Base-by-base conservation (phyloP, 2,888 invertebrate genomes). In the Folsomia candida region DNA sequence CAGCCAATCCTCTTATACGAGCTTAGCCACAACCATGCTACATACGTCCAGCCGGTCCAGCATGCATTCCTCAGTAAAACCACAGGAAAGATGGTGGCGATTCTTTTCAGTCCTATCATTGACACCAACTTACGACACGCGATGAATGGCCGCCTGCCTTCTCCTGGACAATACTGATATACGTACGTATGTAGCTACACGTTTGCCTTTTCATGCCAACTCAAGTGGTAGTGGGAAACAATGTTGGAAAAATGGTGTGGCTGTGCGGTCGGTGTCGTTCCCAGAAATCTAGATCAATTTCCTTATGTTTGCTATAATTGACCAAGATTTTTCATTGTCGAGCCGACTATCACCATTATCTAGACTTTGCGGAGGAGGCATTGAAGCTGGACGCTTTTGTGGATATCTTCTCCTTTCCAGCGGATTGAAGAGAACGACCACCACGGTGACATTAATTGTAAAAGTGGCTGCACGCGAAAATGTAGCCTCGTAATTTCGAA, bases 271-370 rank as follows among this genome's bases (percentile, higher is more conserved):
- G 14, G 37, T 54, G 65, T 65, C 65, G 65, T 65, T 51, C 65
- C 26, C 65, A 57, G 54, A 65, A 65, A 65, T 65, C 54, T 25
- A 22, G 28, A 65, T 65, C 65, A 65, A 65, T 65, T 65, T 54
- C 65, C 54, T 6, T 54, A 65, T 65, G 51, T 64, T 47, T 27
- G 29, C 62, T 27, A 29, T 37, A 62, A 62, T 62, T 62, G 62
- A 62, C 29, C 37, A 62, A 27, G 29, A 62, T 62, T 62, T 62
- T 62, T 62, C 62, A 62, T 62, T 27, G 62, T 37, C 62, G 14
- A n/a, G n/a, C 3, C 18, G 62, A 27, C 54, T 18, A 14, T 20
- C 4, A 22, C 54, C 54, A 54, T 54, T 54, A 54, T 54, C 20
- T 54, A 14, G 37, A 37, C n/a, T n/a, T n/a, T n/a, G n/a, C n/a